A percentile compares a stretch with the other conserved stretches of the same genome.
Evolutionary conservation across 2,888 invertebrate genomes (phyloP).

Genomic region (Archips xylosteana): DNA sequence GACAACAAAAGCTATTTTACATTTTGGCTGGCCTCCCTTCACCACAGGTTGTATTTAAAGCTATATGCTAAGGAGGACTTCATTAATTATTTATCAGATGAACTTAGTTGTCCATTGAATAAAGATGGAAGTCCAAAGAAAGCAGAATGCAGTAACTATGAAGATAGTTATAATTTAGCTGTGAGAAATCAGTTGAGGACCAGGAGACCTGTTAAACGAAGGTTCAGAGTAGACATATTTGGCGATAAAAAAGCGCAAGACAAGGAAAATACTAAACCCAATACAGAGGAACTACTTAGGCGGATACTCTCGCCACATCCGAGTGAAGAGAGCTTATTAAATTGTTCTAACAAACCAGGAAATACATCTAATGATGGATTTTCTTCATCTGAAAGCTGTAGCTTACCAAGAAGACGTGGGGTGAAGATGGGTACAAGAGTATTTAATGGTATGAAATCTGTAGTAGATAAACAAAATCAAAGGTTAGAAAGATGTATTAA

Average conservation of each 20-base stretch:
- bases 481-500: slow-evolving; percentile 59
- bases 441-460: slow-evolving; percentile 80
- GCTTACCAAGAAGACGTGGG: slow-evolving; percentile 86
- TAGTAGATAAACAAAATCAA: slow-evolving; percentile 60
- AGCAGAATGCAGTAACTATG: slow-evolving; percentile 77
- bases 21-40: slow-evolving; percentile 91
- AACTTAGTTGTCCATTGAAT: slow-evolving; percentile 84
- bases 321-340: slow-evolving; percentile 62
- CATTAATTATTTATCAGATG: slow-evolving; percentile 86
- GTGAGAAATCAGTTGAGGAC: slow-evolving; percentile 75
- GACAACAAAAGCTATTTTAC: slow-evolving; percentile 91
- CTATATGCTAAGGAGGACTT: slow-evolving; percentile 90
- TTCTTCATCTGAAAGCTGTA: slow-evolving; percentile 80
- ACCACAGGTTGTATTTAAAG: slow-evolving; percentile 91
- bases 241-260: slow-evolving; percentile 86
- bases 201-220: slow-evolving; percentile 78
- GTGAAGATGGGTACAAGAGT: slow-evolving; percentile 92
- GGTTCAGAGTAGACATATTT: slow-evolving; percentile 81
- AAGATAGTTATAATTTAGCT: slow-evolving; percentile 82
- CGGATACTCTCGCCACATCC: slow-evolving; percentile 71
- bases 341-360: slow-evolving; percentile 58
- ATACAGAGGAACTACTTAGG: slow-evolving; percentile 73
- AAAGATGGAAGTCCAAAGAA: slow-evolving; percentile 61
- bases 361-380: slow-evolving; percentile 78
- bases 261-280: slow-evolving; percentile 89